These are phyloP conservation scores for Tolypeutes matacus DNA, from an alignment of 2,797 vertebrate species.

Conservation along the genomic window DNA sequence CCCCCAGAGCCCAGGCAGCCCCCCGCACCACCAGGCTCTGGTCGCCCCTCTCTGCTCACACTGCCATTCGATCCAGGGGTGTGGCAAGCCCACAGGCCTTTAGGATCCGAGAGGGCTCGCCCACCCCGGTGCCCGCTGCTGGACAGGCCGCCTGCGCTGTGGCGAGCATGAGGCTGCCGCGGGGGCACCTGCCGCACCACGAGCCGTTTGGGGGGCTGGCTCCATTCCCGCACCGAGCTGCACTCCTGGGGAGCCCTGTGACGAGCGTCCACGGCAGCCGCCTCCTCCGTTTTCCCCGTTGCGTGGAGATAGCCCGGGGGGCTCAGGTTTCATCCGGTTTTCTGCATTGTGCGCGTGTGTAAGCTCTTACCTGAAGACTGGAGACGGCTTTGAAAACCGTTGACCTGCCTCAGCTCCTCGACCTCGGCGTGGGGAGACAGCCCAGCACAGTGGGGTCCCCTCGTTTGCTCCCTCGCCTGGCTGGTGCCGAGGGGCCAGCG, in stretches of 20 bases:
- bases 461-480: no score
- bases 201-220: not conserved
- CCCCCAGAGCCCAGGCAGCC: not conserved
- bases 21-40: not conserved
- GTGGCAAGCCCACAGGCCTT: not conserved
- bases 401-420: not conserved
- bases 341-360: not conserved
- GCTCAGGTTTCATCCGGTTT: not conserved
- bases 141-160: slow-evolving; percentile 66
- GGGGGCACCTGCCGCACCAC: not conserved
- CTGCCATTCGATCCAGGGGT: not conserved
- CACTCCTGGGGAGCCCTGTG: not conserved
- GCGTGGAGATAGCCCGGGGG: not conserved
- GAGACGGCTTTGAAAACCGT: not conserved
- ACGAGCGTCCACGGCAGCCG: not conserved
- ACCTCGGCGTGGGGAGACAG: not conserved
- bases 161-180: not conserved
- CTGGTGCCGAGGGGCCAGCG: no score
- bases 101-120: slow-evolving; percentile 6
- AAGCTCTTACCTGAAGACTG: not conserved
- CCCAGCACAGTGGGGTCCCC: not conserved
- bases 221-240: not conserved
- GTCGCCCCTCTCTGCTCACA: not conserved
- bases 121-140: slow-evolving; percentile 61
- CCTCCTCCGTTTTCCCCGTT: not conserved